Percentiles rank a stretch among this genome's conserved stretches.
These are phyloP conservation scores for Thaumatotibia leucotreta DNA, from an alignment of 1,140 invertebrate species.

Conservation along the genomic window DNA sequence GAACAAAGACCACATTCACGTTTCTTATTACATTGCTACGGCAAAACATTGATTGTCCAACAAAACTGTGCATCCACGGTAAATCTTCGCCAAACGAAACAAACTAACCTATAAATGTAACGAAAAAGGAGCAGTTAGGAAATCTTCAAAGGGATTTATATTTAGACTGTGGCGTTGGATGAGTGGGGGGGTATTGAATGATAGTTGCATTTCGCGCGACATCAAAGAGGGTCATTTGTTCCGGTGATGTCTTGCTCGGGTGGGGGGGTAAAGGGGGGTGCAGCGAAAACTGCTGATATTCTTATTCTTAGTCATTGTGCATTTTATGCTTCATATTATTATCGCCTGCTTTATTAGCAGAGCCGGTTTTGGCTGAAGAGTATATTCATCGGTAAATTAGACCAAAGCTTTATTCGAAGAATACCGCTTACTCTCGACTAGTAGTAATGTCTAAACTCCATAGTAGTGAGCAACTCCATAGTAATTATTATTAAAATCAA, in stretches of 20 bases:
- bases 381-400: too few species aligned
- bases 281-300: not conserved
- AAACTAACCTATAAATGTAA: not conserved
- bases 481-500: too few species aligned
- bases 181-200: not conserved
- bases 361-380: too few species aligned
- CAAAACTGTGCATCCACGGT: not conserved
- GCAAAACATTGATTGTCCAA: slow-evolving; percentile 5
- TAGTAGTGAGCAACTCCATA: too few species aligned
- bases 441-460: too few species aligned
- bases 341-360: not conserved
- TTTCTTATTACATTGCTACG: slow-evolving; percentile 2
- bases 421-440: too few species aligned
- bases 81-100: not conserved
- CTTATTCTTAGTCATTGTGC: not conserved
- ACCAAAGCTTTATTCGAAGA: too few species aligned
- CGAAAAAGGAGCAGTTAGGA: not conserved
- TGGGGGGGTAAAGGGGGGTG: not conserved
- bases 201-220: slow-evolving; percentile 4
- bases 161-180: not conserved
- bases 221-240: slow-evolving; percentile 10
- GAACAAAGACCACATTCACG: not conserved
- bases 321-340: not conserved
- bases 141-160: not conserved
- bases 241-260: slow-evolving; percentile 1